These are phyloP conservation scores for Leguminivora glycinivorella DNA, from an alignment of 1,140 invertebrate species.

Conservation along the genomic window DNA sequence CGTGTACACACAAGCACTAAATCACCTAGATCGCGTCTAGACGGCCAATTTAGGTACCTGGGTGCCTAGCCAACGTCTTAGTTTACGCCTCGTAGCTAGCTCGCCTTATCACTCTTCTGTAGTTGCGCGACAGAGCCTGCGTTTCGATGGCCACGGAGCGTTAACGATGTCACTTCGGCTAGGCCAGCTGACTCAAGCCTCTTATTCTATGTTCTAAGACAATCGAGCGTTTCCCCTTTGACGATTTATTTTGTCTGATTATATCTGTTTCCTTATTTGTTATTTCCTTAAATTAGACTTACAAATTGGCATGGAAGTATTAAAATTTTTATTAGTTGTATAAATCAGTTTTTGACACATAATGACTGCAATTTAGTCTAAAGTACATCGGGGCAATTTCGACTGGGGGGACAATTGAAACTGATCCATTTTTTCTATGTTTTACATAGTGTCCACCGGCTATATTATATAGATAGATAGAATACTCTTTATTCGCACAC, in stretches of 20 bases:
- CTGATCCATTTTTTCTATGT: too few relatives aligned
- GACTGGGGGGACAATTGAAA: too few relatives aligned
- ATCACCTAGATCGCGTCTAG: conserved; percentile 49
- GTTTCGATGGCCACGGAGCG: too few relatives aligned
- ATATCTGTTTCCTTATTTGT: conserved; percentile 11
- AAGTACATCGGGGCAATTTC: too few relatives aligned
- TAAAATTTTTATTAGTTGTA: not conserved
- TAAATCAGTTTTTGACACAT: not conserved
- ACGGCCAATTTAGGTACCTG: conserved; percentile 55
- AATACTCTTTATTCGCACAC: too few relatives aligned
- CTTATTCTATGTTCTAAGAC: conserved; percentile 30
- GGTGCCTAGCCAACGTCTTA: too few relatives aligned
- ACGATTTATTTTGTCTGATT: conserved; percentile 21
- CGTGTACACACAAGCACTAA: conserved; percentile 47
- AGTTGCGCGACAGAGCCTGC: too few relatives aligned
- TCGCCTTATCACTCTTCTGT: too few relatives aligned
- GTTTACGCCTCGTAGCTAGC: too few relatives aligned
- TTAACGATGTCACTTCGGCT: too few relatives aligned
- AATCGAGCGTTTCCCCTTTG: conserved; percentile 14
- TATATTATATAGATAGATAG: too few relatives aligned
- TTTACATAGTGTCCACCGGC: too few relatives aligned
- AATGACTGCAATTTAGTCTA: not conserved
- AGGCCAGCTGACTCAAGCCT: conserved; percentile 52
- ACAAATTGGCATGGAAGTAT: not conserved
- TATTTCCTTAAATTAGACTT: not conserved